Evolutionary conservation across 2,888 invertebrate genomes (phyloP).

Genomic region (Scaptomyza flava): DNA sequence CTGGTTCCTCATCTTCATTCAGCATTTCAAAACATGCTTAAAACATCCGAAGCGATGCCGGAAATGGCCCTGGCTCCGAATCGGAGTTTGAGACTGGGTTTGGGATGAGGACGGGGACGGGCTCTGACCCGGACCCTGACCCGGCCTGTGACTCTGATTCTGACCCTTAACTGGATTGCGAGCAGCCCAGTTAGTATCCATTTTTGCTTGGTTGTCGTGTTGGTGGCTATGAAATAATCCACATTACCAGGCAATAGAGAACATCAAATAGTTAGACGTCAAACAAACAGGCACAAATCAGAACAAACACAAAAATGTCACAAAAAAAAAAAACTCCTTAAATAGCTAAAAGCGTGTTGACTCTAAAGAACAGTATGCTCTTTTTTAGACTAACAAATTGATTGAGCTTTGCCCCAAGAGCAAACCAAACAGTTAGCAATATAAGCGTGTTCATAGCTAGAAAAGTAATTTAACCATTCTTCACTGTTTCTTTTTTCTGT

Average conservation of each 20-base stretch:
- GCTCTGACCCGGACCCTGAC: slow-evolving; percentile 7
- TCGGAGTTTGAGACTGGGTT: slow-evolving; percentile 65
- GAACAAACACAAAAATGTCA: background rate
- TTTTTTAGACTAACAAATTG: no score
- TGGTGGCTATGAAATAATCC: slow-evolving; percentile 30
- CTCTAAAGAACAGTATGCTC: no score
- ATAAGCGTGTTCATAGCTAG: no score
- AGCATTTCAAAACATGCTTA: slow-evolving; percentile 86
- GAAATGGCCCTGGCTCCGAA: slow-evolving; percentile 77
- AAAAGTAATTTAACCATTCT: no score
- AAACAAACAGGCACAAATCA: slow-evolving; percentile 5
- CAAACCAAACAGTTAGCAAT: no score
- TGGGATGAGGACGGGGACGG: slow-evolving; percentile 79
- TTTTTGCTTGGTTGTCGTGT: slow-evolving; percentile 29
- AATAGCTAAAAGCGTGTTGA: background rate
- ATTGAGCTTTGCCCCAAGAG: no score
- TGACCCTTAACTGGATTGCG: slow-evolving; percentile 63
- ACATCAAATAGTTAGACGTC: slow-evolving; percentile 47
- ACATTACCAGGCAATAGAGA: slow-evolving; percentile 63
- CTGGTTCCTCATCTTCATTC: slow-evolving; percentile 86
- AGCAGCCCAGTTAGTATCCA: slow-evolving; percentile 84
- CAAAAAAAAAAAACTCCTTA: no score
- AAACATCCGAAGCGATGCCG: slow-evolving; percentile 85
- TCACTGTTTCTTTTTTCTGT: no score
- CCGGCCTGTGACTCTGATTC: background rate